Base-by-base conservation (phyloP, 2,113 vertebrate genomes). In the Stegastes partitus region DNA sequence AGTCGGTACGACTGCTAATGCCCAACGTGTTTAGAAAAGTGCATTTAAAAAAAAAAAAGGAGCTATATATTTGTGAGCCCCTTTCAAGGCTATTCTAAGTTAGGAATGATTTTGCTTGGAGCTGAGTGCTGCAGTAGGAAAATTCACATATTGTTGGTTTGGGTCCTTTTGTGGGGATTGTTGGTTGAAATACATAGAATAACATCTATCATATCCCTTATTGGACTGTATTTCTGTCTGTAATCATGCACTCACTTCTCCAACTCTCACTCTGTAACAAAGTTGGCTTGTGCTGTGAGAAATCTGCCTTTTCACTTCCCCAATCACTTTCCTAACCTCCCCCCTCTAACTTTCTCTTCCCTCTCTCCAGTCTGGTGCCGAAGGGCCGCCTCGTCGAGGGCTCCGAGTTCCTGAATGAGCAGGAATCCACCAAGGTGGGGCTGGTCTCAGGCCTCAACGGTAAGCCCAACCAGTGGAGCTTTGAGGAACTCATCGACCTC, bases 401-500 rank as follows among this genome's bases (percentile, higher is more conserved):
- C 39, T 90, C 88, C 0, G 94, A 94, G 85, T 90, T 90, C 79
- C 64, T 91, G 63, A 94, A 94, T 0, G 93, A 96, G 87, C 90
- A 96, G 86, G 93, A 94, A 68, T 71, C 51, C 12, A 90, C 92
- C 61, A 93, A 93, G 14, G 1, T 87, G 56, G 94, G 55, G 53
- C 54, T 91, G n/a, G 82, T 64, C 18, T 85, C 85, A 2, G 94
- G 91, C 56, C 83, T 96, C 25, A 96, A 95, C 5, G 93, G 96
- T 1, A 96, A 95, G 88, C 83, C 95, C 49, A 92, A 88, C 44
- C 88, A 94, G 0, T 96, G 96, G 96, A 93, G 93, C 79, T 94
- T 94, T 26, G 94, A 96, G 75, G 95, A 96, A 61, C 89, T 95
- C n/a, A 95, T 95, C 62, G 96, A 96, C 8, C 15, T 95, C 69